Evolutionary conservation across 1,140 invertebrate genomes (phyloP), one percentile per base, ranked within the genome.

Genomic region (Oscheius sp.): DNA sequence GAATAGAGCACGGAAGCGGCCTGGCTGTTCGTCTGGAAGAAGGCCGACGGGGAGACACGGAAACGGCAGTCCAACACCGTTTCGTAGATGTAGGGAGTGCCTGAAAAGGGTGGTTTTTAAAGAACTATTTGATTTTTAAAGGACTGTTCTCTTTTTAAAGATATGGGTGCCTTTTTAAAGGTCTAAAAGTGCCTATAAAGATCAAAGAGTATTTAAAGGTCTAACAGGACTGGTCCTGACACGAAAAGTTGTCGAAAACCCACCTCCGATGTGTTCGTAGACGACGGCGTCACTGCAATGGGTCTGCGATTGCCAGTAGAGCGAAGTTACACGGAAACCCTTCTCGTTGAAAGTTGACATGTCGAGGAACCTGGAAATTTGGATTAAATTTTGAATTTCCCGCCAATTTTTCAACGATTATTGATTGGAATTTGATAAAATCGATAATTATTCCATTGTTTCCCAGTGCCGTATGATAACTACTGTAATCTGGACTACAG

Each of bases 11-110:
- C 87, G 85, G 94, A 91, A 0, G 94, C 92, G 10, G 89, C 93
- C 36, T 86, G 82, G 3, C 93, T 93, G 85, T 99, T 99, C 1
- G 96, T 89, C 90, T 88, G 87, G 74, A 89, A 97, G 85, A 98
- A 99, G 3, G 95, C 91, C 84, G 91, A 88, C 0, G 95, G 93
- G 0, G 95, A 97, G 77, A 98, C 92, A 76, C 90, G 89, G 83
- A 98, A 97, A 65, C 90, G 91, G 73, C 92, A 87, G 7, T 89
- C 91, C 13, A 93, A 86, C 58, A 98, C 87, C 0, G 85, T 88
- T 85, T 98, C 95, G 69, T 89, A 89, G 42, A 98, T 93, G 79
- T 91, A 90, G 63, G 78, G 64, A 23, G 79, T 75, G 3, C 83
- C 84, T 58, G 71, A 73, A 38, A 80, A 74, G 34, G 75, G 32